Conservation (phyloP, 2,797 vertebrate species). For the Hippopotamyrus pictus region DNA sequence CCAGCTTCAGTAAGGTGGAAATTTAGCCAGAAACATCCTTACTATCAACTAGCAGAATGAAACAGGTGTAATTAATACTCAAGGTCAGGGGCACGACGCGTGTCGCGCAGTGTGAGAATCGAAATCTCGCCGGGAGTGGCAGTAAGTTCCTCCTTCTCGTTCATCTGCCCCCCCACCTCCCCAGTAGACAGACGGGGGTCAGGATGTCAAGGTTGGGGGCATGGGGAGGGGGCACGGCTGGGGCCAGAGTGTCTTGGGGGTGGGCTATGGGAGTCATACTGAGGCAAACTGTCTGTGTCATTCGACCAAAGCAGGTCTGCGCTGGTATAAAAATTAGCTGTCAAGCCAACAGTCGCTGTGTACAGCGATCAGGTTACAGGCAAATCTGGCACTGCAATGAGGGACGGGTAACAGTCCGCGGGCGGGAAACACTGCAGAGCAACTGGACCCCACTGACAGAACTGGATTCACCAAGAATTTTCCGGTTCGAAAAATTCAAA, state of each 20-base stretch:
- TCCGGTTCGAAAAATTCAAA: neutral
- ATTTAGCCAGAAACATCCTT: slow-evolving; percentile 18
- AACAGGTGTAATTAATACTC: slow-evolving; percentile 32
- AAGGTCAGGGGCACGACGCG: slow-evolving; percentile 5
- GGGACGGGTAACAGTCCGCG: neutral
- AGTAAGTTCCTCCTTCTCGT: neutral
- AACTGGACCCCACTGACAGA: neutral
- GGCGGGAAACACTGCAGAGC: neutral
- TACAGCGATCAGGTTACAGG: too few relatives aligned
- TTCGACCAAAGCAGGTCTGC: neutral
- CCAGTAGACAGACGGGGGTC: neutral
- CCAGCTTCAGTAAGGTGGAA: neutral
- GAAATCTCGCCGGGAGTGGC: neutral
- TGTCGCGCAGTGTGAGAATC: slow-evolving; percentile 10
- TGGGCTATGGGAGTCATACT: neutral
- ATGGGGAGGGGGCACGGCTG: neutral
- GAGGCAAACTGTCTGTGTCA: neutral
- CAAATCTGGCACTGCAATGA: neutral
- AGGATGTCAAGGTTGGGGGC: neutral
- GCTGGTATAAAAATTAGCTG: neutral
- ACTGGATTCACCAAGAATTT: neutral
- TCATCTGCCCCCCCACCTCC: neutral
- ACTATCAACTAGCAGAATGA: slow-evolving; percentile 25
- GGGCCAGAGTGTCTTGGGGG: neutral
- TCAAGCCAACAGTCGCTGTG: neutral